Evolutionary conservation across 1,140 invertebrate genomes (phyloP), one percentile per base, ranked within the genome.

Genomic region (Aphelenchoides avenae): DNA sequence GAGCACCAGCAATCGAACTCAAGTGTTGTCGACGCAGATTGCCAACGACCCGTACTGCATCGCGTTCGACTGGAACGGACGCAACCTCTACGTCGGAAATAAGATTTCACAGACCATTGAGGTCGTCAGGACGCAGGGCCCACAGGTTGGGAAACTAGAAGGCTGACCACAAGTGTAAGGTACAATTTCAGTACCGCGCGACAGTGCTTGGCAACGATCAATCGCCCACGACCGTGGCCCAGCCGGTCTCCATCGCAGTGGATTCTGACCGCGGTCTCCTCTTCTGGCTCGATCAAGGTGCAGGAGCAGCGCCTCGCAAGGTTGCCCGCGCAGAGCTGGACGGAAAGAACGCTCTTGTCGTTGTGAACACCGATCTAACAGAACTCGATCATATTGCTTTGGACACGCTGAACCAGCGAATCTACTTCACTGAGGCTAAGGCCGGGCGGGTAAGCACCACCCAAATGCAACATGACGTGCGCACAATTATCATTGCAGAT

Each of bases 281-380:
- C 5, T 95, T 91, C 79, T 98, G 93, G 92, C 84, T 92, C 2
- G 94, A 98, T 75, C 87, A 89, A 62, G 94, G 93, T 5, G 89
- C 88, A 57, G 89, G 89, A 7, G 87, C 96, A 0, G 87, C 87
- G 0, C 44, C 64, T 27, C 82, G 86, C 0, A 98, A 97, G 78
- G 86, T 99, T 24, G 91, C 85, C 0, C 84, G 86, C 64, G 89
- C 89, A 0, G 88, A 91, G 68, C 93, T 98, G 90, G 91, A 79
- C 63, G 94, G 94, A 0, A 83, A 83, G 0, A 84, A 87, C 61
- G 81, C 89, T 6, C 40, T 75, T 42, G 72, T 75, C 1, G 57
- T 76, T 34, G 73, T 77, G 7, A 75, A 53, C 52, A 75, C 64
- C 33, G 75, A 78, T 36, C 47, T 76, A 20, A 44, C 68, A 29